Conservation (phyloP, 2,113 vertebrate genomes). For the Erythrolamprus reginae region DNA sequence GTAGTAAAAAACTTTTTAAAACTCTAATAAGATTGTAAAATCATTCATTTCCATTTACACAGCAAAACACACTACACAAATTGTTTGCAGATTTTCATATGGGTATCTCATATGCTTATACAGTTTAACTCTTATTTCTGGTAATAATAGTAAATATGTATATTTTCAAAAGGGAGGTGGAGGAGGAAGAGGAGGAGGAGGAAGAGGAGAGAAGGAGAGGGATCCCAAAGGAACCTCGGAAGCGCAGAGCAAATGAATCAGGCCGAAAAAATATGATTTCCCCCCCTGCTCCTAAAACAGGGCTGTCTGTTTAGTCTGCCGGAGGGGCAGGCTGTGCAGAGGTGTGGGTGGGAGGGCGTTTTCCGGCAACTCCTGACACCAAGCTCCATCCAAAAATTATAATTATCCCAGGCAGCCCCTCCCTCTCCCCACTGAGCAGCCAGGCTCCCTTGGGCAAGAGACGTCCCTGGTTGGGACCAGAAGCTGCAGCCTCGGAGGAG, state of each 20-base stretch:
- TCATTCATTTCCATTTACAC: no score
- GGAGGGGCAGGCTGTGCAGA: not conserved
- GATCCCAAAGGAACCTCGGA: not conserved
- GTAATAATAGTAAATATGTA: no score
- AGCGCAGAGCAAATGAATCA: slow-evolving; percentile 2
- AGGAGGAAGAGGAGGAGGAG: not conserved
- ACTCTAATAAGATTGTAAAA: no score
- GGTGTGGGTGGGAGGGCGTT: not conserved
- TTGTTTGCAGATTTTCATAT: no score
- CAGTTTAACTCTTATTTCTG: no score
- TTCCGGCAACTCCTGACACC: not conserved
- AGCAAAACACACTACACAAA: no score
- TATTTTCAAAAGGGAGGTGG: not conserved
- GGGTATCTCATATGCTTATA: no score
- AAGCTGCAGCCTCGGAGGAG: not conserved
- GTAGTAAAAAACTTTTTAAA: no score
- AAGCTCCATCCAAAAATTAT: not conserved
- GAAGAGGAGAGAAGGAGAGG: no score
- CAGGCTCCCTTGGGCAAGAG: fast-evolving
- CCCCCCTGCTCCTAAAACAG: not conserved
- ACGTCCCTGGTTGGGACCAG: no score
- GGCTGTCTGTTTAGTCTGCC: slow-evolving; percentile 4
- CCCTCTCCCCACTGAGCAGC: not conserved
- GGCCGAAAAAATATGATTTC: not conserved
- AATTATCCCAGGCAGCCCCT: not conserved